Evolutionary conservation across 2,113 vertebrate genomes (phyloP).

Genomic region (Hippolais icterina): DNA sequence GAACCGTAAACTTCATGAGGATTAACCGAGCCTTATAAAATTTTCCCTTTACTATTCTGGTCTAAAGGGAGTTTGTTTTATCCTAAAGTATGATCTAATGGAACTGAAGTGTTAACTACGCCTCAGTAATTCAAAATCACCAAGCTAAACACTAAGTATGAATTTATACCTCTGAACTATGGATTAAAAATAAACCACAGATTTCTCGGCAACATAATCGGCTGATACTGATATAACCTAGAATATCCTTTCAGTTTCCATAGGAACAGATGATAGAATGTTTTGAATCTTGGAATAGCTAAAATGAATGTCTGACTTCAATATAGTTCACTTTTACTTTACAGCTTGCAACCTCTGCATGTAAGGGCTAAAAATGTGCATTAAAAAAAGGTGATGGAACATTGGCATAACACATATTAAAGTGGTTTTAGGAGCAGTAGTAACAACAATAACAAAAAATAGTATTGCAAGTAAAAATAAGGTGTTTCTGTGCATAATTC

Average conservation of each 20-base stretch:
- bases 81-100: constrained; percentile 32
- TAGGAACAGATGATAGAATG: constrained; percentile 72
- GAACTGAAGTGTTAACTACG: constrained; percentile 1
- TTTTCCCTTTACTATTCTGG: background rate
- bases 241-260: constrained; percentile 75
- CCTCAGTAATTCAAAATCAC: constrained; percentile 47
- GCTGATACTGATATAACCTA: constrained; percentile 72
- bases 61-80: constrained; percentile 14
- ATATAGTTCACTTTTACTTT: constrained; percentile 43
- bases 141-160: constrained; percentile 26
- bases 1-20: background rate
- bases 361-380: background rate
- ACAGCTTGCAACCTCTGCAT: background rate
- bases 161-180: constrained; percentile 57
- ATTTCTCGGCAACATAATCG: constrained; percentile 66
- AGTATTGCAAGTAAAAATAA: background rate
- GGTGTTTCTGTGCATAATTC: background rate
- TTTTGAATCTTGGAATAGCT: constrained; percentile 64
- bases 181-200: constrained; percentile 72
- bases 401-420: background rate
- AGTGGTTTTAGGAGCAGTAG: background rate
- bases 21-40: background rate
- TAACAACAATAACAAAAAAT: background rate
- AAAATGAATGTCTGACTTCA: constrained; percentile 48
- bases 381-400: background rate